A percentile compares a stretch with the other conserved stretches of the same genome.
phyloP scores from a whole-genome alignment of 2,888 invertebrate species.

The Cerastoderma edule region DNA sequence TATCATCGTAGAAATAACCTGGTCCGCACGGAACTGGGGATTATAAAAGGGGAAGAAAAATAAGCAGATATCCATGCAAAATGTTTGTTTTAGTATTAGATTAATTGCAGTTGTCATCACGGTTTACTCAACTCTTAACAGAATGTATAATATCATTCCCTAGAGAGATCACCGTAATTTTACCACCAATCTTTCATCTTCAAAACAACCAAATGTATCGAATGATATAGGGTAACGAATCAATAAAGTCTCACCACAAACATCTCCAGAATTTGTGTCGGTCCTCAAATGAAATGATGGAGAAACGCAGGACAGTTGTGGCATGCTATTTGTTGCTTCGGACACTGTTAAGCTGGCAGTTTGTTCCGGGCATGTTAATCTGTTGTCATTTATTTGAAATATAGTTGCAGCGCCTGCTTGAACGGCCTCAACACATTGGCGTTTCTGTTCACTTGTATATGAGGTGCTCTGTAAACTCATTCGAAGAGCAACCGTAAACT shows the following conservation, averaged over 20 bases:
- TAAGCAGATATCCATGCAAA: too few species aligned
- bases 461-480: neutral
- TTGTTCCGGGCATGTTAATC: neutral
- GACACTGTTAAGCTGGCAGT: neutral
- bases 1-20: neutral
- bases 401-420: neutral
- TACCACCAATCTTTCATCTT: too few species aligned
- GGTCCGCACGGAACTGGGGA: conserved; percentile 18
- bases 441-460: neutral
- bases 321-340: neutral
- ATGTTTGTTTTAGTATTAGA: too few species aligned
- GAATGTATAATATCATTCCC: too few species aligned
- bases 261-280: neutral
- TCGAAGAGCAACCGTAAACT: neutral
- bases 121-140: too few species aligned
- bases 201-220: too few species aligned
- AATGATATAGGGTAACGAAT: too few species aligned
- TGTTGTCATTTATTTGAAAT: neutral
- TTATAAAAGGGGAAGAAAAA: too few species aligned
- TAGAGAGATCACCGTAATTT: too few species aligned
- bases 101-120: too few species aligned
- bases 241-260: conserved; percentile 7
- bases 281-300: neutral
- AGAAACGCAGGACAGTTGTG: neutral
- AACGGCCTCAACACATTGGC: neutral